Evolutionary conservation across 1,140 invertebrate genomes (phyloP), one percentile per base, ranked within the genome.

Genomic region (Mercenaria mercenaria): DNA sequence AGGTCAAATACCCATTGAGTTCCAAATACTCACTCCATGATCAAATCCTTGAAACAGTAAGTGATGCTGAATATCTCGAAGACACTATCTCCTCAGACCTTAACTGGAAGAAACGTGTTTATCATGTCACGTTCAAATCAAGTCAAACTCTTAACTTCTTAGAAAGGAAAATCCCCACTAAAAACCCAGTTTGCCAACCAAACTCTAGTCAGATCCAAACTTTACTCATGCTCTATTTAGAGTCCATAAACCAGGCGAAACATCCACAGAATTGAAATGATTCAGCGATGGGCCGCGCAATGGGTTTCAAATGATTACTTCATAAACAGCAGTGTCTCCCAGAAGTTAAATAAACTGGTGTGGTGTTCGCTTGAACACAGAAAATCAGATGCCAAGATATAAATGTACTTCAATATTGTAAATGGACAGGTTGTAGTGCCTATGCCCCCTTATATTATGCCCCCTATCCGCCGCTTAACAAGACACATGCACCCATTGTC

Each of bases 221-320:
- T 91, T 15, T 91, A 91, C 81, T 67, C 88, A 11, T 37, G 74
- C 29, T 39, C 69, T n/a, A 39, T 89, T 11, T 91, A 85, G 85
- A 61, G 82, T 41, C 86, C 90, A 20, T 86, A 83, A 29, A 69
- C 29, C 2, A 56, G 37, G 23, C n/a, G 43, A 23, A 61, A 92
- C n/a, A 91, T 89, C 59, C 29, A 74, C 20, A 81, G 76, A 86
- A 80, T 84, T n/a, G 91, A 91, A 64, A 88, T 76, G 61, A 79
- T 93, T 0, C 91, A 93, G 80, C 64, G 86, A n/a, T 84, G 91
- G 81, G 89, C 89, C 32, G 90, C 91, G 18, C 50, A 90, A n/a
- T 90, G 39, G 41, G 85, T 91, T 11, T 8, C n/a, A 23, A 86
- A 91, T 37, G 52, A 64, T 15, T 81, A 79, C 64, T 29, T 61